Evolutionary conservation across 2,888 invertebrate species (phyloP).

Genomic region (Phragmatobia fuliginosa): DNA sequence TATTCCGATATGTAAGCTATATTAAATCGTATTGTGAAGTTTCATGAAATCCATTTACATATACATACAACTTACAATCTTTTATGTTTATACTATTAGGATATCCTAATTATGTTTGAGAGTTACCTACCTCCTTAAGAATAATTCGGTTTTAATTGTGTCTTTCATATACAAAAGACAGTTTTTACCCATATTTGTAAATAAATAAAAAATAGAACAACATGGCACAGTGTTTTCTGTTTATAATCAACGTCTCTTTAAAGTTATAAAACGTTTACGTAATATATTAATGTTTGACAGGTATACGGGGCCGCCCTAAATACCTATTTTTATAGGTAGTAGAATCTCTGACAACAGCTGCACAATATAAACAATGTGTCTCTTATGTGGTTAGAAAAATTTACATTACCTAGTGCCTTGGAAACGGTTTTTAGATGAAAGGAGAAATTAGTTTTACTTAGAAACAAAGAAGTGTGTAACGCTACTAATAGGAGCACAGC

Average conservation of each 20-base stretch:
- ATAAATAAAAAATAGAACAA: neutral
- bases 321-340: slow-evolving; percentile 37
- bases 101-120: too few species aligned
- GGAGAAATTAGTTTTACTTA: neutral
- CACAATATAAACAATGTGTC: slow-evolving; percentile 21
- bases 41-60: too few species aligned
- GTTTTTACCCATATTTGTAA: too few species aligned
- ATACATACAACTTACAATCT: too few species aligned
- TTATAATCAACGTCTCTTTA: neutral
- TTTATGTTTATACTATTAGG: too few species aligned
- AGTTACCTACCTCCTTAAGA: too few species aligned
- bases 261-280: slow-evolving; percentile 23
- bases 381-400: slow-evolving; percentile 12
- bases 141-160: too few species aligned
- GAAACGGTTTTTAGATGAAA: neutral
- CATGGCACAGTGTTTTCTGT: neutral
- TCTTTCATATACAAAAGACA: too few species aligned
- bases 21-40: too few species aligned
- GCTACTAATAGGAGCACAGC: neutral
- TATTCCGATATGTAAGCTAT: too few species aligned
- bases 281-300: slow-evolving; percentile 31
- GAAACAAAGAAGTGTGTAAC: neutral
- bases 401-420: neutral
- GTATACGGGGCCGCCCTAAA: slow-evolving; percentile 30
- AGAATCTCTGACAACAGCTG: slow-evolving; percentile 29